Conservation (phyloP, 2,888 invertebrate genomes). For the Meiosimyza decipiens region DNA sequence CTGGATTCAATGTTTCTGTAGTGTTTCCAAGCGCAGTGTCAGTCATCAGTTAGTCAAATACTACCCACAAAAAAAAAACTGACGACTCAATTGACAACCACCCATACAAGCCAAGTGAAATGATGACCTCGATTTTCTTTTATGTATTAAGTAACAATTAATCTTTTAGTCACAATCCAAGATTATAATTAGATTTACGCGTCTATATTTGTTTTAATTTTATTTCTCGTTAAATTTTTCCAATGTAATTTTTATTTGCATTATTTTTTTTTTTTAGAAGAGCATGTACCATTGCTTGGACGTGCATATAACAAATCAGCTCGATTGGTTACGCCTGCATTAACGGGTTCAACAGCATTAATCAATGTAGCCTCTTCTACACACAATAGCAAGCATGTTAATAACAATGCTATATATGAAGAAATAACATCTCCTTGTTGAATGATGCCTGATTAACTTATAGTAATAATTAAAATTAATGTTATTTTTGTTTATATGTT, state of each 20-base stretch:
- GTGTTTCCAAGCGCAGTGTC: too few species aligned
- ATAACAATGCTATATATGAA: constrained; percentile 49
- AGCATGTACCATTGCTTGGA: constrained; percentile 70
- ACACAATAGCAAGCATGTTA: constrained; percentile 38
- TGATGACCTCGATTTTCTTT: too few species aligned
- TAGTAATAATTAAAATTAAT: constrained; percentile 29
- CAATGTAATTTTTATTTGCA: constrained; percentile 48
- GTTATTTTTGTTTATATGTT: constrained; percentile 37
- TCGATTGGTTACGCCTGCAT: constrained; percentile 45
- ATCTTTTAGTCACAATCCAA: too few species aligned
- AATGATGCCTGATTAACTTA: constrained; percentile 32
- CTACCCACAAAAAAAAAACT: too few species aligned
- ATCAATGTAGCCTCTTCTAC: constrained; percentile 8
- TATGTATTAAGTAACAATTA: too few species aligned
- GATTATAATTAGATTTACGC: constrained; percentile 11
- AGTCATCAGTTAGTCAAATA: too few species aligned
- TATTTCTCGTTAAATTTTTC: constrained; percentile 49
- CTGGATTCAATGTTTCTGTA: too few species aligned
- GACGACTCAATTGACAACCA: too few species aligned
- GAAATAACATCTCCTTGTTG: constrained; percentile 53
- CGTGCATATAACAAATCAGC: constrained; percentile 61
- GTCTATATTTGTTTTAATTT: constrained; percentile 36
- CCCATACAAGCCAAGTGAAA: too few species aligned
- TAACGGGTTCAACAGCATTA: constrained; percentile 30
- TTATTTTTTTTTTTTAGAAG: constrained; percentile 66